Evolutionary conservation across 2,797 vertebrate genomes (phyloP).

Genomic region (Takifugu rubripes): DNA sequence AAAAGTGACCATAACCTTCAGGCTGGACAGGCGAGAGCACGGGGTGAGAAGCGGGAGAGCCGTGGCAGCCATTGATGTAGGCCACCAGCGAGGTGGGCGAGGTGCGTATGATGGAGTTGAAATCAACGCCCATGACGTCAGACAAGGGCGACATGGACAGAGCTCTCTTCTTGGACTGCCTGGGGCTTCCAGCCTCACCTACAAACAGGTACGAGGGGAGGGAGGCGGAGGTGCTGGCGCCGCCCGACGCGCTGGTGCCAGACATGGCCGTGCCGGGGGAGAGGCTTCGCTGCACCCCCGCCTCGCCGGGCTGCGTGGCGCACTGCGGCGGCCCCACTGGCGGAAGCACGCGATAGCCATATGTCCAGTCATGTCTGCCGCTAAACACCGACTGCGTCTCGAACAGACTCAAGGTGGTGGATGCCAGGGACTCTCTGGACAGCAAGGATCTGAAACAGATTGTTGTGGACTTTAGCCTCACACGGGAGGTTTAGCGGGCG

Average conservation of each 20-base stretch:
- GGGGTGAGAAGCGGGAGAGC: constrained; percentile 77
- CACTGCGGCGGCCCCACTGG: constrained; percentile 70
- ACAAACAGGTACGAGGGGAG: constrained; percentile 84
- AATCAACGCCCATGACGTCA: constrained; percentile 87
- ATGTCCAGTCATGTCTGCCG: constrained; percentile 86
- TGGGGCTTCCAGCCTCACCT: constrained; percentile 79
- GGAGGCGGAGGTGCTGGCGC: constrained; percentile 76
- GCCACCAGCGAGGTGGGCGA: constrained; percentile 93
- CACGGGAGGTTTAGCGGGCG: constrained; percentile 11
- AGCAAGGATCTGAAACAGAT: constrained; percentile 82
- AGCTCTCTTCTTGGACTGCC: constrained; percentile 84
- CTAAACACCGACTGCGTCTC: constrained; percentile 85
- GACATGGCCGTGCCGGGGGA: constrained; percentile 77
- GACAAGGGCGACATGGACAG: constrained; percentile 88
- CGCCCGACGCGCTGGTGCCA: constrained; percentile 68
- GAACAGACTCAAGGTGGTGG: constrained; percentile 83
- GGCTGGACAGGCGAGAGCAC: constrained; percentile 81
- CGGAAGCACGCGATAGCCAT: constrained; percentile 81
- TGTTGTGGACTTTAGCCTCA: constrained; percentile 31
- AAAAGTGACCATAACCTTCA: constrained; percentile 91
- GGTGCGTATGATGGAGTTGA: constrained; percentile 92
- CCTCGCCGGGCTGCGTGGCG: constrained; percentile 75
- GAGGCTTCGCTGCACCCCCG: constrained; percentile 71
- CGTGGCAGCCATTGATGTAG: constrained; percentile 87
- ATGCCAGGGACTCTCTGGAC: constrained; percentile 84